Evolutionary conservation across 2,888 invertebrate genomes (phyloP).

Genomic region (Vanessa cardui): DNA sequence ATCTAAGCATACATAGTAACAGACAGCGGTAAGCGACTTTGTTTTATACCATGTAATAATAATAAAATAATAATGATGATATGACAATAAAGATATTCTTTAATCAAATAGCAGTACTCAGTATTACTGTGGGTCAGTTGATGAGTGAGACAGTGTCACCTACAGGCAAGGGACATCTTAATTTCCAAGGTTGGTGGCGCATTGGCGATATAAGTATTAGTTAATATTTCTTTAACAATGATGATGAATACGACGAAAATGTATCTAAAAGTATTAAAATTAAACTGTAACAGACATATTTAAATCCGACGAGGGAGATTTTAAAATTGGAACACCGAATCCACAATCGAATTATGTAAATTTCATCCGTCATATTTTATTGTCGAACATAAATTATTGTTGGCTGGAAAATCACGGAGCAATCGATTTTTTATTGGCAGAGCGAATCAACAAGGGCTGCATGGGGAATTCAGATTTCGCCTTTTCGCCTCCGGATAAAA

Average conservation of each 20-base stretch:
- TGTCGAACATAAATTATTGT: slow-evolving; percentile 52
- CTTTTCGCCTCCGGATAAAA: slow-evolving; percentile 34
- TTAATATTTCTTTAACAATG: too few species aligned
- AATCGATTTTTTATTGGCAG: slow-evolving; percentile 47
- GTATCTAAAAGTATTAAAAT: not conserved
- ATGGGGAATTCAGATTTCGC: slow-evolving; percentile 27
- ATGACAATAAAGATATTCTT: too few species aligned
- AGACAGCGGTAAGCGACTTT: too few species aligned
- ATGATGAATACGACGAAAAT: not conserved
- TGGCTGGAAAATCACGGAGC: slow-evolving; percentile 47
- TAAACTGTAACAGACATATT: slow-evolving; percentile 20
- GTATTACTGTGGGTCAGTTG: too few species aligned
- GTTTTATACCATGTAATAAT: too few species aligned
- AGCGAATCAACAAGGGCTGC: slow-evolving; percentile 47
- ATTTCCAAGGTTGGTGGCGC: too few species aligned
- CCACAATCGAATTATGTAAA: slow-evolving; percentile 39
- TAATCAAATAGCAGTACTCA: too few species aligned
- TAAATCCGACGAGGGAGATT: slow-evolving; percentile 33
- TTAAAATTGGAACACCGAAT: slow-evolving; percentile 32
- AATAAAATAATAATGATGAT: too few species aligned
- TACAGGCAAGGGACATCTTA: too few species aligned
- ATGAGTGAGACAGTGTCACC: too few species aligned
- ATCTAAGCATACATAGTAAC: too few species aligned
- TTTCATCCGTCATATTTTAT: slow-evolving; percentile 49
- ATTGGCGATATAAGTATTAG: too few species aligned